Percentiles rank a stretch among this genome's conserved stretches.
Evolutionary conservation across 2,888 invertebrate species (phyloP).

Genomic region (Chouioia cunea): DNA sequence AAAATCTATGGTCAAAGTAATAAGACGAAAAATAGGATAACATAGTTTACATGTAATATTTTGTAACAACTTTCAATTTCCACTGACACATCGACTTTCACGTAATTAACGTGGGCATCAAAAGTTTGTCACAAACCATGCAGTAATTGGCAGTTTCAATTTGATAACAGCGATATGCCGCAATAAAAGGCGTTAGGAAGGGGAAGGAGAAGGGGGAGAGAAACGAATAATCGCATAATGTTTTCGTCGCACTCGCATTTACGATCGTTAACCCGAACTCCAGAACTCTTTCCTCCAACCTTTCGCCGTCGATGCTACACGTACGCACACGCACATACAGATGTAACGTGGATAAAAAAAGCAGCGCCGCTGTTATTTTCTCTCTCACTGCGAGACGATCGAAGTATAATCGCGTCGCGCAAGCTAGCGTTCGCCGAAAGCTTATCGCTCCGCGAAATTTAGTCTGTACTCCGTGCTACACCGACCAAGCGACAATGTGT

Average conservation of each 20-base stretch:
- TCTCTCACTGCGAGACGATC: slow-evolving; percentile 25
- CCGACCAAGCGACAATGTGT: slow-evolving; percentile 27
- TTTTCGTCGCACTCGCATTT: background rate
- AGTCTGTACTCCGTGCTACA: slow-evolving; percentile 50
- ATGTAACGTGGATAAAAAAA: slow-evolving; percentile 39
- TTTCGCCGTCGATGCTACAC: background rate
- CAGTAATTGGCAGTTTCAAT: slow-evolving; percentile 31
- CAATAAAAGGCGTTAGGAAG: background rate
- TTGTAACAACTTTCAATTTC: too few species aligned
- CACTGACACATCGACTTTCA: too few species aligned
- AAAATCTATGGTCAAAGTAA: too few species aligned
- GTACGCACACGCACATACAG: background rate
- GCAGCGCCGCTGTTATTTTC: slow-evolving; percentile 11
- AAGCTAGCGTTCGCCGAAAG: slow-evolving; percentile 51
- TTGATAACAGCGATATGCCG: slow-evolving; percentile 25
- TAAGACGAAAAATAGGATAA: too few species aligned
- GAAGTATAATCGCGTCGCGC: slow-evolving; percentile 40
- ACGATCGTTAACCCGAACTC: slow-evolving; percentile 19
- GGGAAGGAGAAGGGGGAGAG: too few species aligned
- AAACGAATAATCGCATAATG: slow-evolving; percentile 8
- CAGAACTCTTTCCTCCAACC: background rate
- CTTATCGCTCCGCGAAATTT: slow-evolving; percentile 59
- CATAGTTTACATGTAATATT: too few species aligned
- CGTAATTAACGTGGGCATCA: background rate
- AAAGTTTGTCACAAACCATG: slow-evolving; percentile 7